Percentiles rank a stretch among this genome's conserved stretches.
Evolutionary conservation across 2,113 vertebrate genomes (phyloP).

Genomic region (Actinemys pallida): DNA sequence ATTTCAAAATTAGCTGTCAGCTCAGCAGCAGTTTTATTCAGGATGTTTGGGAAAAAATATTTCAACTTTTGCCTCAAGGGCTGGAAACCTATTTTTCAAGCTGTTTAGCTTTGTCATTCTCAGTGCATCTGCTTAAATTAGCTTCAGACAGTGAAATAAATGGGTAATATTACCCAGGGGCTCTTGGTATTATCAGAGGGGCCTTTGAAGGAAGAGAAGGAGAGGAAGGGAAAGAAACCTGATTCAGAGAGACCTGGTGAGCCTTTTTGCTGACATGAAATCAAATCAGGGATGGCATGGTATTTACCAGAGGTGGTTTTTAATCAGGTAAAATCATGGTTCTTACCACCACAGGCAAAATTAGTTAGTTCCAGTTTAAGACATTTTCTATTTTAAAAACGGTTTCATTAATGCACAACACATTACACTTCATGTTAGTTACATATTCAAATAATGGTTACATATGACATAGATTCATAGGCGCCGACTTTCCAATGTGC

Average conservation of each 20-base stretch:
- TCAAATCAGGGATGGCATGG: neutral
- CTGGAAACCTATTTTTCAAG: constrained; percentile 70
- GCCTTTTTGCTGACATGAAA: constrained; percentile 35
- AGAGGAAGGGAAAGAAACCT: neutral
- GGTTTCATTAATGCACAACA: neutral
- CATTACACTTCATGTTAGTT: neutral
- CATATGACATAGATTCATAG: neutral
- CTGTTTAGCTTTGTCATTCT: constrained; percentile 71
- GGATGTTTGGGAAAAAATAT: neutral
- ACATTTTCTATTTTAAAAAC: neutral
- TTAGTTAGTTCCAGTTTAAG: neutral
- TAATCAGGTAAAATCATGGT: neutral
- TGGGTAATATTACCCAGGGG: constrained; percentile 55
- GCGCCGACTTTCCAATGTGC: too few relatives aligned
- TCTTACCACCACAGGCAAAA: neutral
- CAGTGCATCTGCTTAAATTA: constrained; percentile 69
- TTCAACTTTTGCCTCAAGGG: constrained; percentile 57
- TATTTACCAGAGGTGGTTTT: neutral
- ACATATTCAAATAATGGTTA: neutral
- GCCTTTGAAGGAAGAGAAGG: constrained; percentile 38
- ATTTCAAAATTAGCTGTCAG: constrained; percentile 19
- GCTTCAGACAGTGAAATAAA: constrained; percentile 71
- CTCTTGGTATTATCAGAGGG: constrained; percentile 55
- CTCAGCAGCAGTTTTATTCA: constrained; percentile 26
- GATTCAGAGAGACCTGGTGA: neutral